Conservation (phyloP, 2,113 vertebrate genomes). For the Chamaetylas fuelleborni region DNA sequence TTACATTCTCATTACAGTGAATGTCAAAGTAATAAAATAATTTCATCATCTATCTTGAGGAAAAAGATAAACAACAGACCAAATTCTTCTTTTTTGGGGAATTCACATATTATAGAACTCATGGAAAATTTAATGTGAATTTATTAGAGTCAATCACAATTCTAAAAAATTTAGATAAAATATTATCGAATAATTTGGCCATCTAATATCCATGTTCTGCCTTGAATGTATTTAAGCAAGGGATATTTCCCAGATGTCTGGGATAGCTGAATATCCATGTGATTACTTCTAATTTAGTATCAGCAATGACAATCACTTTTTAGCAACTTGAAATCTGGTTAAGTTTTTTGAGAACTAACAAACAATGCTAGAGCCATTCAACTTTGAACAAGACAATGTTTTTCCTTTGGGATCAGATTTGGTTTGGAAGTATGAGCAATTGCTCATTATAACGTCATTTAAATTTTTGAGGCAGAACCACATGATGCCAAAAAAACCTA, state of each 20-base stretch:
- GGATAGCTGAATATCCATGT: not conserved
- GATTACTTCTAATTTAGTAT: not conserved
- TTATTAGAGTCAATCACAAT: not conserved
- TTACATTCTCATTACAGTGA: not conserved
- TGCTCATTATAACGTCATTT: not conserved
- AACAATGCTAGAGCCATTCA: not conserved
- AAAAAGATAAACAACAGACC: accelerated
- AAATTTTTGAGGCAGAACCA: not conserved
- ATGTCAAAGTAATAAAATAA: not conserved
- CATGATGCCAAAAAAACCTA: not conserved
- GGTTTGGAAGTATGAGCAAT: not conserved
- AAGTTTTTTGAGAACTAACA: not conserved
- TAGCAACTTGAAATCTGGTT: not conserved
- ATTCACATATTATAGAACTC: not conserved
- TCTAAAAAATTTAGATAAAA: not conserved
- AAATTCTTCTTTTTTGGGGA: not conserved
- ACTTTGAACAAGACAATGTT: not conserved
- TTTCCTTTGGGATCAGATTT: not conserved
- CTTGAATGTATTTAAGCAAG: not conserved
- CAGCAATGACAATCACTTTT: not conserved
- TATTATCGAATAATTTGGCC: not conserved
- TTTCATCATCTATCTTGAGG: not conserved
- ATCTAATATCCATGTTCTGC: not conserved
- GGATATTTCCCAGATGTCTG: not conserved
- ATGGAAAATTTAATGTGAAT: not conserved